Percentiles rank a stretch among this genome's conserved stretches.
These are phyloP conservation scores for Enteromius trimaculatus DNA, from an alignment of 2,797 vertebrate genomes.

Conservation along the genomic window DNA sequence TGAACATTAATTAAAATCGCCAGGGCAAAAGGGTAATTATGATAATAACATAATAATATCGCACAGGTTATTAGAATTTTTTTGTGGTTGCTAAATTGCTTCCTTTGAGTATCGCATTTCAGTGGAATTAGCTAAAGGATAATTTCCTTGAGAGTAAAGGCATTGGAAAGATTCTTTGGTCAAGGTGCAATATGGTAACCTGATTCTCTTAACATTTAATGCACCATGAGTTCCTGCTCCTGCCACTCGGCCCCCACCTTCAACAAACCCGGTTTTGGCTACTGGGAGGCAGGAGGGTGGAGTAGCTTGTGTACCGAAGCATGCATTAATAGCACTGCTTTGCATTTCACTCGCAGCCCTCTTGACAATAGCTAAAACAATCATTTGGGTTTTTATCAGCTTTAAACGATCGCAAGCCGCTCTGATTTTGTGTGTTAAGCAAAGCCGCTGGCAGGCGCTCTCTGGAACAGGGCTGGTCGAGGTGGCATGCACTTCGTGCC, in stretches of 20 bases:
- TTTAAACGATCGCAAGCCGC: conserved; percentile 56
- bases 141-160: conserved; percentile 78
- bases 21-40: conserved; percentile 84
- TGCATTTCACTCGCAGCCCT: conserved; percentile 56
- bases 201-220: conserved; percentile 68
- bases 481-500: conserved; percentile 63
- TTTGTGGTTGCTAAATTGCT: conserved; percentile 77
- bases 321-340: conserved; percentile 58
- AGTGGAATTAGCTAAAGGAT: conserved; percentile 74
- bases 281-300: conserved; percentile 41
- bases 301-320: conserved; percentile 50
- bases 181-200: conserved; percentile 69
- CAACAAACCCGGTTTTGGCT: conserved; percentile 57
- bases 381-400: conserved; percentile 50
- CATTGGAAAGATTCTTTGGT: conserved; percentile 72
- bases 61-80: conserved; percentile 79
- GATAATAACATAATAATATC: conserved; percentile 86
- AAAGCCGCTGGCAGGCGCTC: conserved; percentile 14
- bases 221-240: conserved; percentile 55
- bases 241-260: conserved; percentile 38
- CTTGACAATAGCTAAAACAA: conserved; percentile 54
- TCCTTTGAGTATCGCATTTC: conserved; percentile 79
- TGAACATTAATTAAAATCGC: conserved; percentile 83
- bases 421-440: conserved; percentile 55
- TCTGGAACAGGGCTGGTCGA: conserved; percentile 73